A percentile compares a stretch with the other conserved stretches of the same genome.
Conservation (phyloP, 30 jellyfish, hydroid and myxozoan species). For the Clytia hemisphaerica region DNA sequence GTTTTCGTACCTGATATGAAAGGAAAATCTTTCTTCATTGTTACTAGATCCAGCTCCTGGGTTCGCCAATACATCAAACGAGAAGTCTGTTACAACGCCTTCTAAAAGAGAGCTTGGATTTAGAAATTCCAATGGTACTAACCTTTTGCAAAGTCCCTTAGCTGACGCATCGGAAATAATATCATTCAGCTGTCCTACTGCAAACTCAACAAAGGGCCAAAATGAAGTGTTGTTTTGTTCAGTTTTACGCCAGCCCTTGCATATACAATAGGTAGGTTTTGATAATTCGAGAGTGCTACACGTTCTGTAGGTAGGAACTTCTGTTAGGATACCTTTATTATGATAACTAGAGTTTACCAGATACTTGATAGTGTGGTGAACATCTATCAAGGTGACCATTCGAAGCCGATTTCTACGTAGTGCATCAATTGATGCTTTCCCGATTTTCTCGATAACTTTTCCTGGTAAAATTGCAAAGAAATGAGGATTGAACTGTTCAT, state of each 20-base stretch:
- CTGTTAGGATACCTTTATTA: conserved; percentile 36
- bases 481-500: conserved; percentile 81
- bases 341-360: too few species aligned
- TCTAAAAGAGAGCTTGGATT: conserved; percentile 53
- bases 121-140: conserved; percentile 35
- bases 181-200: conserved; percentile 75
- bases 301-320: conserved; percentile 31
- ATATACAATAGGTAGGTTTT: conserved; percentile 68
- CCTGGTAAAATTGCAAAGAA: conserved; percentile 67
- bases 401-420: conserved; percentile 60
- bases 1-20: conserved; percentile 45
- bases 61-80: conserved; percentile 48
- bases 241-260: conserved; percentile 77
- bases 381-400: conserved; percentile 63
- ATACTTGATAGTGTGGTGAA: conserved; percentile 38
- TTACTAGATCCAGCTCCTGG: conserved; percentile 64
- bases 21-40: conserved; percentile 51
- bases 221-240: conserved; percentile 51
- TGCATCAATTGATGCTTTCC: conserved; percentile 39
- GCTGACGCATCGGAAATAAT: conserved; percentile 18
- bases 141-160: conserved; percentile 35
- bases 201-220: conserved; percentile 61
- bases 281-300: conserved; percentile 65
- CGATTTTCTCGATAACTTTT: conserved; percentile 48
- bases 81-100: conserved; percentile 35